Percentiles rank a stretch among this genome's conserved stretches.
phyloP scores from a whole-genome alignment of 2,113 vertebrate species.

The Tachuris rubrigastra region DNA sequence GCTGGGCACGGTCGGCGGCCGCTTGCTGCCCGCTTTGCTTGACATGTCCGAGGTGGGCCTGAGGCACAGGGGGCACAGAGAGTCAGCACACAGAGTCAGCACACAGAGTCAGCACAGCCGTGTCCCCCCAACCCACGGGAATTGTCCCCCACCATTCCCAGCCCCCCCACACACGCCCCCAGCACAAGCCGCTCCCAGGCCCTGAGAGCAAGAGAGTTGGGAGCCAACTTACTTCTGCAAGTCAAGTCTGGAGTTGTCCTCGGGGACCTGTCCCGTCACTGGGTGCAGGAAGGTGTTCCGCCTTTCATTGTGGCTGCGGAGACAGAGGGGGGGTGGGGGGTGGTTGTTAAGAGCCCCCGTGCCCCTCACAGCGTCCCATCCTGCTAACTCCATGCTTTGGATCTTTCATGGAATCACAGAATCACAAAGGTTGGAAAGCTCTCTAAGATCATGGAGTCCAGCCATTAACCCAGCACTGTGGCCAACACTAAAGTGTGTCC shows the following conservation, averaged over 20 bases:
- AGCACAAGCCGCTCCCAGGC: not conserved
- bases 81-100: not conserved
- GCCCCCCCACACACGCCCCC: accelerated
- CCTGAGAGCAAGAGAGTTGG: accelerated
- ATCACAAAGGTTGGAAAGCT: accelerated
- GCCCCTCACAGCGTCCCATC: no score
- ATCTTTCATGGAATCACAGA: accelerated
- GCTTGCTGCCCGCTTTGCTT: conserved; percentile 77
- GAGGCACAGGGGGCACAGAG: not conserved
- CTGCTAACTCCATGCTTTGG: accelerated
- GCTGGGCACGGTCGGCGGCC: conserved; percentile 53
- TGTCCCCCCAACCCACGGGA: accelerated
- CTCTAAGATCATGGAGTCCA: not conserved
- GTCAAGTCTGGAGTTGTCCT: conserved; percentile 75
- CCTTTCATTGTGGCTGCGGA: conserved; percentile 88
- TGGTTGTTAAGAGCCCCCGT: accelerated
- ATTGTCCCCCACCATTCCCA: accelerated
- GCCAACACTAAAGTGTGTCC: not conserved
- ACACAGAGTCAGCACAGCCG: not conserved
- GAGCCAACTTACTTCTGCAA: conserved; percentile 75
- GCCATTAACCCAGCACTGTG: not conserved
- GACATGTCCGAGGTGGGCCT: conserved; percentile 84
- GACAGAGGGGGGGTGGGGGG: accelerated
- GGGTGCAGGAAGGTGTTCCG: conserved; percentile 83
- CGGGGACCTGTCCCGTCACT: conserved; percentile 81